Evolutionary conservation across 2,113 vertebrate species (phyloP).

Genomic region (Monarcha castaneiventris): DNA sequence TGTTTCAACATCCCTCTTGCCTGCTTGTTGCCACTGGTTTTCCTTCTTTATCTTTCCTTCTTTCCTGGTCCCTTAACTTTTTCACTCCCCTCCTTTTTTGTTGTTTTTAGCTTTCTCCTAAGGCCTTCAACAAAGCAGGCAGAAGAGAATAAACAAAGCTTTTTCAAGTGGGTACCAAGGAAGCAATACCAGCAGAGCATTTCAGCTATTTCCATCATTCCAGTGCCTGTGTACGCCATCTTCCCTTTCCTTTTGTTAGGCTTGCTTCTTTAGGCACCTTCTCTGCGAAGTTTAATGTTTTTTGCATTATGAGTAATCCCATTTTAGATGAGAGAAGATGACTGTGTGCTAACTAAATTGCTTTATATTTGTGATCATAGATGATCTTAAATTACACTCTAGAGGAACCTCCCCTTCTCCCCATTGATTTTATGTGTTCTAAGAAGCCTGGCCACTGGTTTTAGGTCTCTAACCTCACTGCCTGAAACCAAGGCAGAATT

Average conservation of each 20-base stretch:
- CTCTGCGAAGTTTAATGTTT: neutral
- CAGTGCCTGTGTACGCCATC: neutral
- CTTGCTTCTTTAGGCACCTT: neutral
- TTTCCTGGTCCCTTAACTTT: neutral
- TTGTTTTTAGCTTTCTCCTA: neutral
- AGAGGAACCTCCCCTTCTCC: neutral
- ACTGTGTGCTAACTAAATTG: neutral
- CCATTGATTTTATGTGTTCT: neutral
- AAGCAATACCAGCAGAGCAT: neutral
- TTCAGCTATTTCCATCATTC: neutral
- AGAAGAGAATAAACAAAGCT: neutral
- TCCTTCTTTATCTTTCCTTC: neutral
- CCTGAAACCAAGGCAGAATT: neutral
- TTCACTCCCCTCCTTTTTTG: fast-evolving
- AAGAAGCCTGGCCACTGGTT: neutral
- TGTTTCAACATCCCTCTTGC: neutral
- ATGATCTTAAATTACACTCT: neutral
- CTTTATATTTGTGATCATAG: neutral
- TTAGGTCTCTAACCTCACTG: neutral
- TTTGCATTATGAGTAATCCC: neutral
- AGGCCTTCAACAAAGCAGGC: neutral
- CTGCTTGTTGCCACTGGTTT: neutral
- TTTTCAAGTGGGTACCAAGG: neutral
- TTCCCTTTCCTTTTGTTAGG: neutral
- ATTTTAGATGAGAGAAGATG: neutral